These are phyloP conservation scores for Pterostichus niger DNA, from an alignment of 2,888 invertebrate genomes.

Conservation along the genomic window DNA sequence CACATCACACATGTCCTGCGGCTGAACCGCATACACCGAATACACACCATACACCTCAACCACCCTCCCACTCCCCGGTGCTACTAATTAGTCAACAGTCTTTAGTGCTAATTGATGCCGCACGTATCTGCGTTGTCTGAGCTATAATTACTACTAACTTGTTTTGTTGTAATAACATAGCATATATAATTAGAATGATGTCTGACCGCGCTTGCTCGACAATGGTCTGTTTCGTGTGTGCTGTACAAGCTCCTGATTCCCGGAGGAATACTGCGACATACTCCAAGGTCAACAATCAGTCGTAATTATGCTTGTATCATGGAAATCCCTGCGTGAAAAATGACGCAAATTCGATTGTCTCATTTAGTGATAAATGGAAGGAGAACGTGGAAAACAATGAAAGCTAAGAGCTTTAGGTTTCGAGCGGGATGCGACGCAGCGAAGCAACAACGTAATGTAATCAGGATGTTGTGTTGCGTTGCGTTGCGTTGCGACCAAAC, in stretches of 20 bases:
- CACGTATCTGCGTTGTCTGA: conserved; percentile 66
- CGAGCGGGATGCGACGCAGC: background rate
- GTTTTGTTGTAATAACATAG: conserved; percentile 65
- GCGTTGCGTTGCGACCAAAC: conserved; percentile 66
- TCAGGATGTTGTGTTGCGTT: conserved; percentile 69
- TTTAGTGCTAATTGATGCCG: conserved; percentile 65
- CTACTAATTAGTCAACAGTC: conserved; percentile 65
- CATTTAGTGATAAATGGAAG: conserved; percentile 10
- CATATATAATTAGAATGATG: conserved; percentile 64
- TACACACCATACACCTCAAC: background rate
- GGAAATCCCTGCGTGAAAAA: conserved; percentile 16
- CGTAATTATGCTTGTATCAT: conserved; percentile 4
- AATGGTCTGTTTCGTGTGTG: conserved; percentile 48
- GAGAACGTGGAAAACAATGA: conserved; percentile 21
- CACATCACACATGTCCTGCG: conserved; percentile 56
- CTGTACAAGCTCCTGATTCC: too few species aligned
- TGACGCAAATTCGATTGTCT: conserved; percentile 15
- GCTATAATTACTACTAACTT: conserved; percentile 67
- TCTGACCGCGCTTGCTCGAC: conserved; percentile 58
- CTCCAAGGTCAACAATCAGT: conserved; percentile 4
- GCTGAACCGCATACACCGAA: conserved; percentile 25
- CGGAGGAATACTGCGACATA: background rate
- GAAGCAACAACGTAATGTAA: conserved; percentile 69
- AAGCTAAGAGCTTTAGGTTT: too few species aligned
- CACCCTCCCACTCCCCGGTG: too few species aligned